These are phyloP conservation scores for Orthosia gracilis DNA, from an alignment of 2,888 invertebrate species.

Conservation along the genomic window DNA sequence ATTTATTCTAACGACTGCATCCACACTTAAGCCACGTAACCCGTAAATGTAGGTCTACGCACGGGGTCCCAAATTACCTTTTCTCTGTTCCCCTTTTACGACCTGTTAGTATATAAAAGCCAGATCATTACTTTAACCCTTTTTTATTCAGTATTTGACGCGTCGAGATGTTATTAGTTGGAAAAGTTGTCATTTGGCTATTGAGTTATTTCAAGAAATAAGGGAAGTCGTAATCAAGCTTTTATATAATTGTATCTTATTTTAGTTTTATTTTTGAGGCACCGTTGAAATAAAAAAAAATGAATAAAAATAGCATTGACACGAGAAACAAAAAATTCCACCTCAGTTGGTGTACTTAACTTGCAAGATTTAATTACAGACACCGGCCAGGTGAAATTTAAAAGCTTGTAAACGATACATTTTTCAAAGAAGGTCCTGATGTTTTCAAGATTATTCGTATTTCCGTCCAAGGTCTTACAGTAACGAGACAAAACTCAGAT, in stretches of 20 bases:
- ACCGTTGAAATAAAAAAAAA: no score
- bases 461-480: not conserved
- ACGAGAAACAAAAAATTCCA: no score
- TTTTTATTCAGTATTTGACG: conserved; percentile 15
- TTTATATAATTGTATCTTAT: no score
- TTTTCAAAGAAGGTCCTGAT: not conserved
- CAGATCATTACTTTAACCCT: conserved; percentile 38
- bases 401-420: not conserved
- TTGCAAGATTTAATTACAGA: no score
- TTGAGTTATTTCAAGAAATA: not conserved
- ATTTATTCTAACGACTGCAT: conserved; percentile 33
- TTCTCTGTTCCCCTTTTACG: conserved; percentile 37
- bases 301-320: no score
- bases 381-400: no score
- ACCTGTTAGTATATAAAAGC: conserved; percentile 39
- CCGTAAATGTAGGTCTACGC: conserved; percentile 17
- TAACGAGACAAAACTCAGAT: conserved; percentile 13
- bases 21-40: conserved; percentile 33
- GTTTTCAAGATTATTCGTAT: conserved; percentile 1
- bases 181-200: not conserved
- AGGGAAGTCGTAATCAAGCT: not conserved
- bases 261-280: no score
- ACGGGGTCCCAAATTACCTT: conserved; percentile 31
- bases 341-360: no score
- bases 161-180: not conserved